Conservation (phyloP, 2,113 vertebrate genomes). For the Corythaeola cristata region DNA sequence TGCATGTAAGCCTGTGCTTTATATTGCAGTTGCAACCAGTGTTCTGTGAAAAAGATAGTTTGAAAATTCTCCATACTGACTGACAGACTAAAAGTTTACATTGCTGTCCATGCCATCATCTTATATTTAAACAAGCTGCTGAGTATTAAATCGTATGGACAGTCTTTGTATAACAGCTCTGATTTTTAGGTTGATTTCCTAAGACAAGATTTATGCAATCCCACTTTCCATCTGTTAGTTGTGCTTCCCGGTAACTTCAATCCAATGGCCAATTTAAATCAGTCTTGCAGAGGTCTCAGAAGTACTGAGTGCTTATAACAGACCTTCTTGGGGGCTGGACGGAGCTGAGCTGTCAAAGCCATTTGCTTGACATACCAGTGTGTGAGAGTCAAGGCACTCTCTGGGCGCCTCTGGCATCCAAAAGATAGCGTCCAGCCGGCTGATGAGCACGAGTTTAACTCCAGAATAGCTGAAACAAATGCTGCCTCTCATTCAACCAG, state of each 20-base stretch:
- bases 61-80: background rate
- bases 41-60: background rate
- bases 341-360: background rate
- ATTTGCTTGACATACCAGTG: rapidly evolving
- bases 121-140: conserved; percentile 19
- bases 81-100: background rate
- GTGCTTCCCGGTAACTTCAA: conserved; percentile 33
- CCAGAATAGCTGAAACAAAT: background rate
- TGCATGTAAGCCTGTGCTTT: background rate
- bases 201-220: conserved; percentile 50
- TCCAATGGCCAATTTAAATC: conserved; percentile 14
- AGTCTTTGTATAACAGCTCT: conserved; percentile 46
- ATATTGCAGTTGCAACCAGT: background rate
- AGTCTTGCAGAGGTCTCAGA: conserved; percentile 17
- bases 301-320: background rate
- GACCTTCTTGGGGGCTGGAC: background rate
- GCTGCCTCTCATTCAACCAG: background rate
- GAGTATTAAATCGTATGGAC: background rate
- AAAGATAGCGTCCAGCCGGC: background rate
- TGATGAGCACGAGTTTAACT: background rate
- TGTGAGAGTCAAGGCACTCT: background rate
- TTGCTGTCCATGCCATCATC: background rate
- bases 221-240: conserved; percentile 68
- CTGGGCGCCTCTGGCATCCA: background rate
- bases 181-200: conserved; percentile 24